These are phyloP conservation scores for Anneissia japonica DNA, from an alignment of 35 echinoderm and acorn worm species.

Conservation along the genomic window DNA sequence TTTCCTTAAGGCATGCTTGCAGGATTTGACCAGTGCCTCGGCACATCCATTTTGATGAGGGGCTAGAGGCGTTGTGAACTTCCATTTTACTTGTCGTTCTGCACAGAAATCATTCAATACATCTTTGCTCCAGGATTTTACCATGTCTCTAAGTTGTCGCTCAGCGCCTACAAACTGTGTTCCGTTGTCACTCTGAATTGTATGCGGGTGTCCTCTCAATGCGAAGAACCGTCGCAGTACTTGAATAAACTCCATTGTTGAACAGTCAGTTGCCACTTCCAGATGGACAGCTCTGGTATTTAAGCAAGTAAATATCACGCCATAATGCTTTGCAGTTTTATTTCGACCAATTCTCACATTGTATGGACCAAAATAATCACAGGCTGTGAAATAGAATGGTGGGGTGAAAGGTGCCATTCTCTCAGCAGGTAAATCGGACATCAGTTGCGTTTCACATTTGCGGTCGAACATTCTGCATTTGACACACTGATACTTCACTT, in stretches of 20 bases:
- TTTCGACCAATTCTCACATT: not conserved
- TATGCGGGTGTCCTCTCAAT: constrained; percentile 18
- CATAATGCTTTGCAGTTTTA: constrained; percentile 27
- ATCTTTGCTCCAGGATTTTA: constrained; percentile 20
- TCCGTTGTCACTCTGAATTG: constrained; percentile 47
- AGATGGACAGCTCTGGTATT: constrained; percentile 64
- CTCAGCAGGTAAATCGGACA: not conserved
- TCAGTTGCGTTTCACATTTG: not conserved
- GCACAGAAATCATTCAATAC: constrained; percentile 47
- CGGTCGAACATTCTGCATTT: not conserved
- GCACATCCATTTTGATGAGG: constrained; percentile 72
- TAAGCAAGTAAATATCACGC: constrained; percentile 59
- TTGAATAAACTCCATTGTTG: constrained; percentile 44
- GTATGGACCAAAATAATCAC: not conserved
- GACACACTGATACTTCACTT: not conserved
- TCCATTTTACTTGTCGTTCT: constrained; percentile 32
- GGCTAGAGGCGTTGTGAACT: constrained; percentile 41
- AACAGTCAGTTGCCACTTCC: constrained; percentile 53
- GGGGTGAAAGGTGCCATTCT: not conserved
- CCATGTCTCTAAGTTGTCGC: constrained; percentile 30
- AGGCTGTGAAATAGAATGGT: not conserved
- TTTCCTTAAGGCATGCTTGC: constrained; percentile 29
- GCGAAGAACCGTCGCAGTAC: constrained; percentile 48
- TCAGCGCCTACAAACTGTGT: constrained; percentile 53
- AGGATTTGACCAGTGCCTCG: constrained; percentile 50